Conservation (phyloP, 2,888 invertebrate species). For the Pachymerium ferrugineum region DNA sequence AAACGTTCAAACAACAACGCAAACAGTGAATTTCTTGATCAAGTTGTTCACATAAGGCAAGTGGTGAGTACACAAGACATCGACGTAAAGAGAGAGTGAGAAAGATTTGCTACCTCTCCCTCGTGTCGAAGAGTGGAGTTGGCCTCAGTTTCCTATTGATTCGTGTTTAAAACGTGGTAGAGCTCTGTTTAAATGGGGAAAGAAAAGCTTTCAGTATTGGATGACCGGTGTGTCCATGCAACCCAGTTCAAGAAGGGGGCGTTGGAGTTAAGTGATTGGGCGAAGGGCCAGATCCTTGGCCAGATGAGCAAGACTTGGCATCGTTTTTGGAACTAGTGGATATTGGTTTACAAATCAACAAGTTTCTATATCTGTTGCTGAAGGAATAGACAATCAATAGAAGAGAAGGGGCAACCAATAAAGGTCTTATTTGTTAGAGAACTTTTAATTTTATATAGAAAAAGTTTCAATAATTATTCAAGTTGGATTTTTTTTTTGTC, state of each 20-base stretch:
- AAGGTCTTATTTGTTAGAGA: neutral
- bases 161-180: conserved; percentile 1
- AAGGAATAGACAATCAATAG: too few relatives aligned
- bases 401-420: too few relatives aligned
- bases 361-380: conserved; percentile 18
- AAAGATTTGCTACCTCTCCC: neutral
- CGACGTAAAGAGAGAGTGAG: neutral
- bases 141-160: conserved; percentile 13
- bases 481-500: neutral
- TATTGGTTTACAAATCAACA: conserved; percentile 21
- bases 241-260: neutral
- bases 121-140: neutral
- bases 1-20: neutral
- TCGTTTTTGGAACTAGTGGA: neutral
- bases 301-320: conserved; percentile 14
- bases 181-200: conserved; percentile 12
- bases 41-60: neutral
- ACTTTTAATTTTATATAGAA: neutral
- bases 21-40: neutral
- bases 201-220: neutral
- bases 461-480: neutral
- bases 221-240: conserved; percentile 12
- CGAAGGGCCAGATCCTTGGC: conserved; percentile 8
- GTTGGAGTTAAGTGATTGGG: conserved; percentile 3
- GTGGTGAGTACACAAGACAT: conserved; percentile 2